phyloP scores from a whole-genome alignment of 2,888 invertebrate genomes.

The Sympetrum striolatum region DNA sequence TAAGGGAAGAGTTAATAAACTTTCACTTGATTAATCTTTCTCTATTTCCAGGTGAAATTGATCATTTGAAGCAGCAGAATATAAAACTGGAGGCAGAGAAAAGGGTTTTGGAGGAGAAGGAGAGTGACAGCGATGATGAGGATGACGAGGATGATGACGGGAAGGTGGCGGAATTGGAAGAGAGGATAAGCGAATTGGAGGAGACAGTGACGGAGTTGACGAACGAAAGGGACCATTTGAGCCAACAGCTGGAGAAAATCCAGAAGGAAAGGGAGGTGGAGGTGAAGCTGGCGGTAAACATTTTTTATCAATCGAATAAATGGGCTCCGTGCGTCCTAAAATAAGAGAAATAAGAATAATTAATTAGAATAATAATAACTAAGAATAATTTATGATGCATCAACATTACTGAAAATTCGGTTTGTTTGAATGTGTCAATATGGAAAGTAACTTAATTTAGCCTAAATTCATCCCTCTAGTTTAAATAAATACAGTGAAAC shows the following conservation, averaged over 20 bases:
- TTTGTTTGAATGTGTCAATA: too few species aligned
- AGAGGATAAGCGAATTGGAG: not conserved
- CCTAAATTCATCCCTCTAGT: too few species aligned
- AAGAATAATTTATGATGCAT: too few species aligned
- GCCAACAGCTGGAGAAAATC: constrained; percentile 47
- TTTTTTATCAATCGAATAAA: too few species aligned
- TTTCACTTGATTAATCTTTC: too few species aligned
- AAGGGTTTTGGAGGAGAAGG: constrained; percentile 60
- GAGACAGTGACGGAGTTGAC: not conserved
- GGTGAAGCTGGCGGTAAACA: constrained; percentile 61
- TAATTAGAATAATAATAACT: too few species aligned
- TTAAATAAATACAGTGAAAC: too few species aligned
- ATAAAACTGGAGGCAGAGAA: constrained; percentile 63
- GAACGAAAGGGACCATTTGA: not conserved
- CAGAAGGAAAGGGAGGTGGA: constrained; percentile 59
- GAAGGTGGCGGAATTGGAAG: not conserved
- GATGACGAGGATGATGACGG: constrained; percentile 53
- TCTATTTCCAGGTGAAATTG: constrained; percentile 36
- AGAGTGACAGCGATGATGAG: constrained; percentile 58
- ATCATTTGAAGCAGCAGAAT: constrained; percentile 56
- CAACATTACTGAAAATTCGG: too few species aligned
- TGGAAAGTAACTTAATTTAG: too few species aligned
- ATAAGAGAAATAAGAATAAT: too few species aligned
- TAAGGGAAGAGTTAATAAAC: too few species aligned
- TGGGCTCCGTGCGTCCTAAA: not conserved